Evolutionary conservation across 1,140 invertebrate genomes (phyloP), one percentile per base, ranked within the genome.

Genomic region (Achroia grisella): DNA sequence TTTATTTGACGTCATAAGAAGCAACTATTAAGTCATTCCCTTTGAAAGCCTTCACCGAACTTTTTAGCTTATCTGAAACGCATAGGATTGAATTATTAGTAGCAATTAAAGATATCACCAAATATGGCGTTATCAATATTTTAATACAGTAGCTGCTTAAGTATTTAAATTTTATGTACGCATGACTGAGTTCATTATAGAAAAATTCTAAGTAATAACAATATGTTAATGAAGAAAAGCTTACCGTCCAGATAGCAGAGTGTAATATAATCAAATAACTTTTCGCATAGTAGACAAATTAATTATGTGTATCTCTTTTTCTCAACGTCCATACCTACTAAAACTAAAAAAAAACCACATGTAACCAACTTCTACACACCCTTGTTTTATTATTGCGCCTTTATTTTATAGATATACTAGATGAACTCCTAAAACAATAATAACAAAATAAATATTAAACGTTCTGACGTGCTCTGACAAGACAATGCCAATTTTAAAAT

Each of bases 121-220:
- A 80, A 79, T 76, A 69, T 70, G 64, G 29, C 62, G 62, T 83
- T 81, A 83, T 83, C 79, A 81, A 80, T 80, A 78, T 79, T 78
- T 75, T 78, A 81, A 79, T 75, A 84, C 80, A 70, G 80, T 84
- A 84, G 80, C 80, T 52, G 58, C 70, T 81, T 74, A 79, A 70
- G 58, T 74, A 80, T 82, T 80, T 65, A 77, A 79, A 82, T 81
- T 75, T 70, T 69, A 75, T 78, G 65, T 73, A 73, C 71, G 74
- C 77, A 71, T 78, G 74, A 71, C 80, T 78, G 61, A 60, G 66
- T 70, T 82, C 69, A 71, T 81, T 81, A 81, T 64, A 71, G 67
- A 68, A 71, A 68, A 71, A 72, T 68, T 66, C 50, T 62, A 49
- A 52, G 49, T n/a, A n/a, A n/a, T n/a, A n/a, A n/a, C 54, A 59